phyloP scores from a whole-genome alignment of 2,888 invertebrate species.

The Timema cristinae region DNA sequence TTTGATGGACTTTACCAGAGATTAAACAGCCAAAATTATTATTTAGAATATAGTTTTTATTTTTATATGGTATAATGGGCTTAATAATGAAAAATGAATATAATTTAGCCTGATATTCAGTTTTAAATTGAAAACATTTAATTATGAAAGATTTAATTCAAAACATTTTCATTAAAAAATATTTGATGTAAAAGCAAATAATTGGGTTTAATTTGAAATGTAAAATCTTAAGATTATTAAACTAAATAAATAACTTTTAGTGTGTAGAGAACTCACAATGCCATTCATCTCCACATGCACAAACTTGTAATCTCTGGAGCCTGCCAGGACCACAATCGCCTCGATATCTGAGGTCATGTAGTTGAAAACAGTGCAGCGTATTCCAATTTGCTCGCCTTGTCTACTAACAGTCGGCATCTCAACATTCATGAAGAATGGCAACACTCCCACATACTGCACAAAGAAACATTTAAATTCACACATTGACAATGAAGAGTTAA shows the following conservation, averaged over 20 bases:
- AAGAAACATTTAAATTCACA: background rate
- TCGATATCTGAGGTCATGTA: slow-evolving; percentile 82
- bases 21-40: too few species aligned
- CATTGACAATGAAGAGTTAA: too few species aligned
- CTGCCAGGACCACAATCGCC: slow-evolving; percentile 80
- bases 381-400: slow-evolving; percentile 91
- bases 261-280: slow-evolving; percentile 51
- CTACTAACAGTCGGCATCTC: slow-evolving; percentile 81
- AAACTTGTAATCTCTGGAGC: slow-evolving; percentile 83
- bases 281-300: slow-evolving; percentile 88
- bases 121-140: too few species aligned
- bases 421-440: slow-evolving; percentile 92
- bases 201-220: background rate
- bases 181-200: background rate
- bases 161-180: too few species aligned
- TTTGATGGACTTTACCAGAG: too few species aligned
- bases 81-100: too few species aligned
- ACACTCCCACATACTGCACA: slow-evolving; percentile 74
- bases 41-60: too few species aligned
- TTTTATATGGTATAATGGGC: too few species aligned
- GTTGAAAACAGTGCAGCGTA: slow-evolving; percentile 91
- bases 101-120: too few species aligned
- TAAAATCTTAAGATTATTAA: too few species aligned
- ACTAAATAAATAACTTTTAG: background rate
- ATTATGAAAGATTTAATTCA: too few species aligned